Evolutionary conservation across 2,113 vertebrate genomes (phyloP).

Genomic region (Phalacrocorax brasilianus): DNA sequence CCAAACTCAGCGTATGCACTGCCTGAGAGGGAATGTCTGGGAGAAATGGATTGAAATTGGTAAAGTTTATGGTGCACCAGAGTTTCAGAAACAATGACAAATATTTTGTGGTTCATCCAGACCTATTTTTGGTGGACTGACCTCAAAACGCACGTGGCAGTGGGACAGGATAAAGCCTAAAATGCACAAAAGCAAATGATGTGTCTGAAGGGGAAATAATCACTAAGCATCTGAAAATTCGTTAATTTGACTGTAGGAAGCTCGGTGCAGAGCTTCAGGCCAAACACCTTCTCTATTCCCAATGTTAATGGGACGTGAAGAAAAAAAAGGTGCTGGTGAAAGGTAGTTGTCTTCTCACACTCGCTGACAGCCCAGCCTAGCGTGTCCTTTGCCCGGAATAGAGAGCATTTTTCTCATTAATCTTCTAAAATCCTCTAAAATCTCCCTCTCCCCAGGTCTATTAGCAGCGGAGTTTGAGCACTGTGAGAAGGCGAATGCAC

Average conservation of each 20-base stretch:
- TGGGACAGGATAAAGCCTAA: neutral
- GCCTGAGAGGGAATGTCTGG: neutral
- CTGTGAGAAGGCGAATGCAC: neutral
- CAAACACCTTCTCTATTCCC: neutral
- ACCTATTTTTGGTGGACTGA: neutral
- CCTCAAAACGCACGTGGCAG: neutral
- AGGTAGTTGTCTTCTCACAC: neutral
- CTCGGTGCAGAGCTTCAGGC: neutral
- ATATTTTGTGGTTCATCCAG: neutral
- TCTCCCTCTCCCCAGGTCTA: neutral
- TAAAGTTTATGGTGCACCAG: neutral
- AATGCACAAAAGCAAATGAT: neutral
- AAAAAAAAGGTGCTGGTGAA: neutral
- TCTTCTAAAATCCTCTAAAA: neutral
- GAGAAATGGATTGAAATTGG: neutral
- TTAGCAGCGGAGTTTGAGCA: neutral
- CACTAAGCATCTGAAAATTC: neutral
- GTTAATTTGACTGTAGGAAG: neutral
- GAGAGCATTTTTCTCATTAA: neutral
- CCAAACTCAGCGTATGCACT: accelerated
- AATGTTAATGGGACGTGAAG: neutral
- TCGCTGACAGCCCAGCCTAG: neutral
- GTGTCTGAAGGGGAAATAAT: neutral
- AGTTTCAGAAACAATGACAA: neutral
- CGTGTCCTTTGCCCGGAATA: neutral